A percentile compares a stretch with the other conserved stretches of the same genome.
phyloP scores from a whole-genome alignment of 2,797 vertebrate genomes.

The Coranthus polyacanthus region DNA sequence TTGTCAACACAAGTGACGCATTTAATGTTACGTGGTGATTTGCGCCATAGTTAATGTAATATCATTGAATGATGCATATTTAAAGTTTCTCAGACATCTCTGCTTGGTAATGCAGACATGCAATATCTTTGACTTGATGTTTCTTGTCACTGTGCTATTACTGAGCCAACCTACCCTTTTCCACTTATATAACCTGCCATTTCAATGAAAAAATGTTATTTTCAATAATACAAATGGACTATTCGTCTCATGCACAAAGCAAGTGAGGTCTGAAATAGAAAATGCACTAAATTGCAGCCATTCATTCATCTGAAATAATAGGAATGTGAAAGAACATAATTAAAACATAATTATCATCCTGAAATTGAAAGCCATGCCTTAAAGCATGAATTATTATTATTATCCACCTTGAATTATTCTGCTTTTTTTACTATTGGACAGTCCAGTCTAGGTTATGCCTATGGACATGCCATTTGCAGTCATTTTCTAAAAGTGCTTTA shows the following conservation, averaged over 20 bases:
- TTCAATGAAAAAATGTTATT: not conserved
- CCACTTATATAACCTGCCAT: not conserved
- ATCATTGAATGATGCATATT: too few species aligned
- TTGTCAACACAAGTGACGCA: too few species aligned
- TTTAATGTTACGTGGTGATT: too few species aligned
- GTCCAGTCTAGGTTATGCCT: not conserved
- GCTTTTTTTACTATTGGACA: not conserved
- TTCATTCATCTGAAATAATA: conserved; percentile 50
- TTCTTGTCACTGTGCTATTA: not conserved
- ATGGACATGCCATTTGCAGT: not conserved
- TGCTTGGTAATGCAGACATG: not conserved
- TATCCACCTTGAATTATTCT: conserved; percentile 13
- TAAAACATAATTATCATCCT: conserved; percentile 40
- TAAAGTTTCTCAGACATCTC: not conserved
- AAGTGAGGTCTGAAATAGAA: conserved; percentile 15
- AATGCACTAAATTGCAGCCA: conserved; percentile 34
- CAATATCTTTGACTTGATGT: not conserved
- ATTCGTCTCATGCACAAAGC: conserved; percentile 9
- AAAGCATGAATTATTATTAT: conserved; percentile 9
- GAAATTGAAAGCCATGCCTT: conserved; percentile 22
- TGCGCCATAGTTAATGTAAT: too few species aligned
- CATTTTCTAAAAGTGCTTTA: conserved; percentile 3
- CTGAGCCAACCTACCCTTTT: not conserved
- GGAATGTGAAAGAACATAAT: conserved; percentile 41
- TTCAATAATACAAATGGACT: not conserved